Evolutionary conservation across 2,888 invertebrate genomes (phyloP).

Genomic region (Gastrophysa polygoni): DNA sequence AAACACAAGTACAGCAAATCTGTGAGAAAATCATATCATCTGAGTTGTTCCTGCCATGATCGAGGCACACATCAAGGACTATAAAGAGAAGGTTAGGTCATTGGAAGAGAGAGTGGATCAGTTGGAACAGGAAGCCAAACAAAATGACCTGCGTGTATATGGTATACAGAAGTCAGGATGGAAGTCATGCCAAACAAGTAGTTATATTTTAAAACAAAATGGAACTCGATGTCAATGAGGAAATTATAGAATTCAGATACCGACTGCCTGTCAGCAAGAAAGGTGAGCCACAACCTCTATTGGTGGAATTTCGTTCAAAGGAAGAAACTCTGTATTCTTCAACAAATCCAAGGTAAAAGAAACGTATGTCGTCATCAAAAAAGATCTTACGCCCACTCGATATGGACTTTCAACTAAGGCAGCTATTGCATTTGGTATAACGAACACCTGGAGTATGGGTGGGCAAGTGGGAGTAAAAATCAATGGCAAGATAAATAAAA

Average conservation of each 20-base stretch:
- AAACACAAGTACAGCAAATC: constrained; percentile 4
- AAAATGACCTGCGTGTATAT: constrained; percentile 2
- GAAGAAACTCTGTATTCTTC: constrained; percentile 8
- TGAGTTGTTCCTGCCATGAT: background rate
- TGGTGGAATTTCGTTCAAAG: constrained; percentile 2
- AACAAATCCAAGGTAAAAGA: constrained; percentile 5
- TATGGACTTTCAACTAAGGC: constrained; percentile 2
- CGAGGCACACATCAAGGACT: background rate
- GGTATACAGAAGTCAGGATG: constrained; percentile 3
- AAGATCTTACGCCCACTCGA: constrained; percentile 3
- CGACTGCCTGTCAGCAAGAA: constrained; percentile 6
- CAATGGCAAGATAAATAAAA: constrained; percentile 6
- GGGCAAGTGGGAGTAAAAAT: constrained; percentile 7
- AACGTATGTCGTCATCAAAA: background rate
- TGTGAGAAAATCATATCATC: background rate
- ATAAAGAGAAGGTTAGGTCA: constrained; percentile 9
- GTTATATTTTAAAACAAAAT: constrained; percentile 8
- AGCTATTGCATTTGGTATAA: constrained; percentile 5
- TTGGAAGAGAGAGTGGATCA: too few species aligned
- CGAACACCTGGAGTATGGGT: constrained; percentile 3
- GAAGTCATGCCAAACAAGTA: constrained; percentile 8
- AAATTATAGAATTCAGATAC: constrained; percentile 1
- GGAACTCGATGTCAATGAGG: constrained; percentile 3
- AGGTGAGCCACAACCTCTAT: too few species aligned
- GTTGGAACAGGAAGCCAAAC: constrained; percentile 9